Percentiles rank a stretch among this genome's conserved stretches.
These are phyloP conservation scores for Drosophila littoralis DNA, from an alignment of 1,140 invertebrate genomes.

Conservation along the genomic window DNA sequence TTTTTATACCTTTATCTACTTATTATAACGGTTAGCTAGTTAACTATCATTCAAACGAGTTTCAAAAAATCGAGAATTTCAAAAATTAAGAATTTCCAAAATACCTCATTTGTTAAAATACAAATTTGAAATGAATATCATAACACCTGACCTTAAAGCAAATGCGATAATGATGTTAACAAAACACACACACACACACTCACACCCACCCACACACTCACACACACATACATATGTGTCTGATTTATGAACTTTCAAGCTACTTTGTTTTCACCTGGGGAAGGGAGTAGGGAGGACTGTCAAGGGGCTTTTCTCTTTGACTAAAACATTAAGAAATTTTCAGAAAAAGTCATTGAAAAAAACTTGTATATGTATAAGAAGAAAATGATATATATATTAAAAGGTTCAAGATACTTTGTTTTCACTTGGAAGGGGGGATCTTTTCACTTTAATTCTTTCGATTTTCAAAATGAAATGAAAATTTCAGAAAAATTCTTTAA, in stretches of 20 bases:
- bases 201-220: not conserved
- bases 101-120: constrained; percentile 38
- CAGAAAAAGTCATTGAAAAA: too few species aligned
- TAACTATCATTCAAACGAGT: constrained; percentile 27
- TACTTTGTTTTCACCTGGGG: too few species aligned
- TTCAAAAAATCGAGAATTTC: constrained; percentile 33
- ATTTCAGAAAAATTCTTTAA: too few species aligned
- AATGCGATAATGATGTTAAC: constrained; percentile 7
- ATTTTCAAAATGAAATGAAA: too few species aligned
- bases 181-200: not conserved
- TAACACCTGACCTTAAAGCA: constrained; percentile 24
- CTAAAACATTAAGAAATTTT: too few species aligned
- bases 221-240: not conserved
- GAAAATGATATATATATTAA: too few species aligned
- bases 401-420: too few species aligned
- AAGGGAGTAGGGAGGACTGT: too few species aligned
- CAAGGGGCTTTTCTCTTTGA: too few species aligned
- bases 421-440: too few species aligned
- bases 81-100: constrained; percentile 36
- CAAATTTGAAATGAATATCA: constrained; percentile 35
- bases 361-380: too few species aligned
- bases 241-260: not conserved
- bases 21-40: constrained; percentile 18
- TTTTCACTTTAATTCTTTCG: too few species aligned
- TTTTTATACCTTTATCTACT: constrained; percentile 13